Base-by-base conservation (phyloP, 1,140 invertebrate genomes). In the Radopholus similis region DNA sequence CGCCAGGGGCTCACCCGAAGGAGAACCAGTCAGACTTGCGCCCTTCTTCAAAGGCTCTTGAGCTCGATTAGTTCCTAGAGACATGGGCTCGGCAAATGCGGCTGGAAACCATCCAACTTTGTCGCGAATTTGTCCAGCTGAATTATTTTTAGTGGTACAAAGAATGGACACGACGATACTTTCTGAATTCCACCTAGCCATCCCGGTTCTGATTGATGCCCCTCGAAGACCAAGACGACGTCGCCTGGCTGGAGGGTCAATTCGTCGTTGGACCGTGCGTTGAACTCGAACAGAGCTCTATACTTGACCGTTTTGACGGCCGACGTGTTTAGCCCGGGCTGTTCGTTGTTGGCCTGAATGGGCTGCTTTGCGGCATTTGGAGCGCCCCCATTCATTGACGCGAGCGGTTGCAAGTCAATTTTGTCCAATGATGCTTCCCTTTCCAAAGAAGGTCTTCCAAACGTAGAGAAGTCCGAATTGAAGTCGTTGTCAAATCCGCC, bases 161-260 rank as follows among this genome's bases (percentile, higher is more conserved):
- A 49, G 53, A 18, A 55, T 18, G 2, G 4, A 2, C 1, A 30
- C 28, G n/a, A 51, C 42, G 21, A 38, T 49, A 32, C 6, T n/a
- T 32, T 34, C 37, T 13, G 23, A n/a, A 23, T 57, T 13, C 30
- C 9, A 64, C 49, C 62, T 2, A 93, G 86, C 95, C 95, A 98
- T n/a, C 94, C 95, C 9, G 93, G 92, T 82, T 97, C 94, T 1
- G 90, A 90, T 76, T 89, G 89, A 83, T 93, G 90, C 64, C 90
- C 89, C 32, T 89, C 84, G 30, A 91, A 89, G 26, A 95, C 91
- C 83, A 89, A 86, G 73, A 98, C 91, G 81, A 94, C 88, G 84
- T 97, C 95, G 4, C 93, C 94, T 38, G 92, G 91, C 84, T 91
- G 89, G 71, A 98, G 90, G 26, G 90, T 90, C 28, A 98, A 88